Evolutionary conservation across 2,113 vertebrate species (phyloP).

Genomic region (Macrotus californicus): DNA sequence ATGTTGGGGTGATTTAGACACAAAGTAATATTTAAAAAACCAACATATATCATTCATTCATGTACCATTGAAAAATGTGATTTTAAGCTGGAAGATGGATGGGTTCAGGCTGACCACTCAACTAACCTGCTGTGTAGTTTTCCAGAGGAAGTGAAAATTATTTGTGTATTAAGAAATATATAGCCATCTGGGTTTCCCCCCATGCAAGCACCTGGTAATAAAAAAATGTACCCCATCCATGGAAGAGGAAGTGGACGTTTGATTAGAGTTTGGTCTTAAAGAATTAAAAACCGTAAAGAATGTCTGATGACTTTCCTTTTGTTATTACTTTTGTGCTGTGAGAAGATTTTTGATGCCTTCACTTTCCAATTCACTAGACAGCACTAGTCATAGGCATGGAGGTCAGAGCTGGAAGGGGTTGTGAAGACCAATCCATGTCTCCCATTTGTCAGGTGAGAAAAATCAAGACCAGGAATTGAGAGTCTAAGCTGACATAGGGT

Average conservation of each 20-base stretch:
- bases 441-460: neutral
- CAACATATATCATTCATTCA: neutral
- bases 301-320: neutral
- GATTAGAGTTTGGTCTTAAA: neutral
- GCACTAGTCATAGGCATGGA: neutral
- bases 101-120: neutral
- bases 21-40: constrained; percentile 11
- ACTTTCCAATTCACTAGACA: neutral
- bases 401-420: neutral
- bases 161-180: constrained; percentile 54
- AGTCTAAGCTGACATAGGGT: neutral
- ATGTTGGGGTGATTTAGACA: neutral
- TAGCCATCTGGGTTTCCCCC: neutral
- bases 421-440: neutral
- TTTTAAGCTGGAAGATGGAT: neutral
- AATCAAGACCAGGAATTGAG: neutral
- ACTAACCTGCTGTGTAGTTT: constrained; percentile 21
- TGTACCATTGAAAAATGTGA: constrained; percentile 13
- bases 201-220: constrained; percentile 13
- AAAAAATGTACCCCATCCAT: neutral
- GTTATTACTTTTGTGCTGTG: neutral
- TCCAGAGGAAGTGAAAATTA: constrained; percentile 67
- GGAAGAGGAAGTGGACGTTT: neutral
- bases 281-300: neutral
- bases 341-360: neutral